Percentiles rank a stretch among this genome's conserved stretches.
Conservation (phyloP, 2,797 vertebrate species). For the Carduelis carduelis region DNA sequence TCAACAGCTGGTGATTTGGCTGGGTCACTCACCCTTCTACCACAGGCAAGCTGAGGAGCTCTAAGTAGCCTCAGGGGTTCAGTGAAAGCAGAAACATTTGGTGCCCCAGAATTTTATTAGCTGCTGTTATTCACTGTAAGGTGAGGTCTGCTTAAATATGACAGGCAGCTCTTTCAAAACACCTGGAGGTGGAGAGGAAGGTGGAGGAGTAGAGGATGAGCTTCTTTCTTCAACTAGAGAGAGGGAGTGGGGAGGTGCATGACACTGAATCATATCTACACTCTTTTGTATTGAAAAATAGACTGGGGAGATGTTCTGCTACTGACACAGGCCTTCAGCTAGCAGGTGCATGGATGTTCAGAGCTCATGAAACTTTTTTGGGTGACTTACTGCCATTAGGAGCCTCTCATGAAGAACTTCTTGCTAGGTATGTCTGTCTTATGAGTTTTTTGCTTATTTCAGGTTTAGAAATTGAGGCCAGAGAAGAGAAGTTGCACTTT, state of each 20-base stretch:
- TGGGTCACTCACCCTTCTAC: neutral
- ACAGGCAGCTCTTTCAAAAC: neutral
- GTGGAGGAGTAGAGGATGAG: neutral
- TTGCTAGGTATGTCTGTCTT: neutral
- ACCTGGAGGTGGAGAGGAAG: neutral
- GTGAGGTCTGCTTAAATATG: neutral
- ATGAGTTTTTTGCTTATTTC: neutral
- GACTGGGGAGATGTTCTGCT: neutral
- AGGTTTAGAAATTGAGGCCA: neutral
- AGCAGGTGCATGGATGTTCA: fast-evolving
- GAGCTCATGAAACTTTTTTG: neutral
- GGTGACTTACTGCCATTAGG: neutral
- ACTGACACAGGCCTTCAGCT: neutral
- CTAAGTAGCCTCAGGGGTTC: neutral
- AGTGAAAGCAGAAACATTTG: neutral
- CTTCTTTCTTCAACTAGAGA: neutral
- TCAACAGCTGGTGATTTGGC: neutral
- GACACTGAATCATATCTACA: neutral
- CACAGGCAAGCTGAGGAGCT: neutral
- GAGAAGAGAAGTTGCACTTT: neutral
- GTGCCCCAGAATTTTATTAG: neutral
- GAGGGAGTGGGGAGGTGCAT: neutral
- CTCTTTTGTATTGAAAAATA: neutral
- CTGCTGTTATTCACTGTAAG: neutral
- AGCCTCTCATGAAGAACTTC: neutral